phyloP scores from a whole-genome alignment of 2,113 vertebrate genomes.

The Desmodus rotundus region DNA sequence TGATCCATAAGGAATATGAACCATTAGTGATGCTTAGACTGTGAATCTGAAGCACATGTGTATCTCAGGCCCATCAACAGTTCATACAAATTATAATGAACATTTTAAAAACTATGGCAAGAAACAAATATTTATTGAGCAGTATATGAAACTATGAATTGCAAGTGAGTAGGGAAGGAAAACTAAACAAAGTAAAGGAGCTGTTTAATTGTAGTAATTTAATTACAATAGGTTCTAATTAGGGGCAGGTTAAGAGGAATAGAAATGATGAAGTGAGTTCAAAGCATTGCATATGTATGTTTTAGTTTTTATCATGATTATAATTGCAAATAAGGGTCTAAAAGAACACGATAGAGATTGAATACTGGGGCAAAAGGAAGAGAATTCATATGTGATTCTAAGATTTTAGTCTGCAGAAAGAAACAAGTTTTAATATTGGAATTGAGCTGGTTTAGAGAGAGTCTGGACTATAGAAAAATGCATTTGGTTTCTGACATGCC shows the following conservation, averaged over 20 bases:
- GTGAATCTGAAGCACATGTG: background rate
- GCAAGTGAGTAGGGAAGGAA: background rate
- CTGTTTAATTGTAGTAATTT: background rate
- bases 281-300: background rate
- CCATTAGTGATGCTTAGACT: background rate
- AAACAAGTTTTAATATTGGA: slow-evolving; percentile 7
- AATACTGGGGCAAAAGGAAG: background rate
- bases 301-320: background rate
- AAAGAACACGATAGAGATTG: background rate
- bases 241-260: background rate
- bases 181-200: background rate
- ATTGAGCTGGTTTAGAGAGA: background rate
- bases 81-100: background rate
- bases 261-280: background rate
- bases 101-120: background rate
- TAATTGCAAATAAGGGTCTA: background rate
- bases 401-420: slow-evolving; percentile 10
- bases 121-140: background rate
- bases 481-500: background rate
- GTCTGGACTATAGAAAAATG: background rate
- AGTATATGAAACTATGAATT: background rate
- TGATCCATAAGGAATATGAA: background rate
- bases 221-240: background rate
- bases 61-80: background rate
- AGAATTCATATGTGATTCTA: background rate